Evolutionary conservation across 1,140 invertebrate genomes (phyloP), one percentile per base, ranked within the genome.

Genomic region (Paraescarpia echinospica): DNA sequence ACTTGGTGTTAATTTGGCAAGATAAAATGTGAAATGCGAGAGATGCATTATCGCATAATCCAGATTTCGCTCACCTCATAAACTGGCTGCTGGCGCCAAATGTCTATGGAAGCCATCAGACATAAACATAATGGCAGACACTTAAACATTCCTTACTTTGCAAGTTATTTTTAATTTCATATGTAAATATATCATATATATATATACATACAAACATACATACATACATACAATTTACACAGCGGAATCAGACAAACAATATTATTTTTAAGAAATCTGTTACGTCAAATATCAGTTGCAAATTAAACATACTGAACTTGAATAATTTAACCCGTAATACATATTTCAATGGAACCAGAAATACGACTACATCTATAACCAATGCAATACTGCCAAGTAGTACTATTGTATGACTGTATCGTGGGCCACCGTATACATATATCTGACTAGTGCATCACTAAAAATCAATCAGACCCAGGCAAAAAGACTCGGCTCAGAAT

Each of bases 31-130:
- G 59, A 77, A 77, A 77, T 77, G 59, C 22, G 59, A 77, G 8
- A 77, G 59, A 77, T 27, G 59, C 59, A 77, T 77, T 77, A 77
- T 77, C 59, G 59, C 59, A 77, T 77, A 77, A 77, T 77, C 59
- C 59, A 77, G 59, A 77, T 77, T 31, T 31, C 27, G 59, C 22
- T 77, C 59, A 31, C 59, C 9, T 77, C 59, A 77, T 77, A 77
- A 77, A 77, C 59, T 77, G 59, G 59, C 18, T 6, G 59, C 59
- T 77, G 59, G 59, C 59, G 59, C 59, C 59, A 77, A 77, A 27
- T 77, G 59, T 77, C 59, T 77, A 77, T 18, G 59, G 59, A 77
- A 77, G 22, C 59, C 4, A 18, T 31, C 59, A 77, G 59, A 77
- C 59, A 31, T 77, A 77, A 77, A 77, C 59, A 77, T 77, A 77